A percentile compares a stretch with the other conserved stretches of the same genome.
These are phyloP conservation scores for Brachionus calyciflorus DNA, from an alignment of 1,140 invertebrate genomes.

Conservation along the genomic window DNA sequence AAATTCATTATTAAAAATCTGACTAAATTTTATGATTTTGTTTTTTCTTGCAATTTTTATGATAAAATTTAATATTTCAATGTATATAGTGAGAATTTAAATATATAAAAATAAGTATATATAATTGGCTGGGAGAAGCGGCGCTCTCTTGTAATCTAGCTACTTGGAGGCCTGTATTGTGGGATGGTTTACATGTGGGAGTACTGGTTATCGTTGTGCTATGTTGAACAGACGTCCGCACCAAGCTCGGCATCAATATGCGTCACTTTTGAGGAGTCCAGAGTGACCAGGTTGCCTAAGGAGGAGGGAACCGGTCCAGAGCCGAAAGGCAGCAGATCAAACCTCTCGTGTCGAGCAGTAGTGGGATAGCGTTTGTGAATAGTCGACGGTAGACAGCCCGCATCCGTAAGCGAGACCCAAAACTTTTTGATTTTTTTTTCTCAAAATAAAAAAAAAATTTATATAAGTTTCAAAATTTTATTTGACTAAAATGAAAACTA, in stretches of 20 bases:
- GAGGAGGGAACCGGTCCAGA: slow-evolving; percentile 92
- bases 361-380: slow-evolving; percentile 95
- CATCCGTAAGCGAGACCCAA: background rate
- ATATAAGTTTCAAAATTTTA: background rate
- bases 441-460: background rate
- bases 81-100: background rate
- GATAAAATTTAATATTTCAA: too few relatives aligned
- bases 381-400: slow-evolving; percentile 72
- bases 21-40: too few relatives aligned
- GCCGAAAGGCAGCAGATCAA: slow-evolving; percentile 93
- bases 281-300: slow-evolving; percentile 78
- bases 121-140: slow-evolving; percentile 68
- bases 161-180: slow-evolving; percentile 78
- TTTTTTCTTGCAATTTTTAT: too few relatives aligned
- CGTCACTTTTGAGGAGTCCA: slow-evolving; percentile 71
- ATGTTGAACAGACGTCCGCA: slow-evolving; percentile 66
- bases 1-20: too few relatives aligned
- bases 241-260: slow-evolving; percentile 85
- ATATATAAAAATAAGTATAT: background rate
- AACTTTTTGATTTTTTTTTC: background rate
- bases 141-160: slow-evolving; percentile 88
- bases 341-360: slow-evolving; percentile 91
- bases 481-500: background rate
- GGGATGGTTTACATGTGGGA: slow-evolving; percentile 81
- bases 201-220: slow-evolving; percentile 57